Evolutionary conservation across 2,888 invertebrate species (phyloP), one percentile per base, ranked within the genome.

Genomic region (Plagodis dolabraria): DNA sequence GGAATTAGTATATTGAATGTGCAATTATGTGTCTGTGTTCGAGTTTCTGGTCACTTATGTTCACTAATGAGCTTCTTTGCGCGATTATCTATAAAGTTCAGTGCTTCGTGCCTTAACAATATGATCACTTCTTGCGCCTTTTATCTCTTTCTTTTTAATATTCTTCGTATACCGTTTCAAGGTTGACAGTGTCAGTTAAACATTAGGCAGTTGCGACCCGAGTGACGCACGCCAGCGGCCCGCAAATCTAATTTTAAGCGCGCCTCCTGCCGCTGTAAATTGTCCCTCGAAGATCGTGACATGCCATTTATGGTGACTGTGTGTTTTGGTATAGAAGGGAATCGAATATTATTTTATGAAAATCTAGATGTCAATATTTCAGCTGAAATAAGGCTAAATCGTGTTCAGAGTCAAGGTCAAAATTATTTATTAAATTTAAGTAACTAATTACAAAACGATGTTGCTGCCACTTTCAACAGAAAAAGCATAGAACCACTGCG

Each of bases 241-340:
- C 75, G 77, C 83, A 76, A 80, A 84, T 84, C 85, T 86, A 86
- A 87, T 85, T 86, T 81, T 77, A 77, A 75, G 61, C 65, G 68
- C 12, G 69, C 38, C 36, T 55, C 51, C 47, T 40, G 59, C 33
- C 71, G 64, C 43, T 44, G 73, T 75, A 77, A 77, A 80, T 80
- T 82, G 79, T 72, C 73, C 76, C 75, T 33, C 49, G 47, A 4
- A 43, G 51, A 22, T 11, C 7, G 35, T 47, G 43, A 42, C 33
- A 46, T 47, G 50, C 43, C 60, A 64, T 65, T 11, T 46, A 61
- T 51, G 56, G 60, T 63, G 54, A 38, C 60, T 53, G 34, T 38
- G 22, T 40, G 43, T 38, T 48, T 34, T 7, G 34, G 36, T 7
- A 8, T 10, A 40, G 10, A 40, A 42, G 9, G 38, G 38, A 38